These are phyloP conservation scores for Sinocyclocheilus anophthalmus DNA, from an alignment of 2,113 vertebrate species.

Conservation along the genomic window DNA sequence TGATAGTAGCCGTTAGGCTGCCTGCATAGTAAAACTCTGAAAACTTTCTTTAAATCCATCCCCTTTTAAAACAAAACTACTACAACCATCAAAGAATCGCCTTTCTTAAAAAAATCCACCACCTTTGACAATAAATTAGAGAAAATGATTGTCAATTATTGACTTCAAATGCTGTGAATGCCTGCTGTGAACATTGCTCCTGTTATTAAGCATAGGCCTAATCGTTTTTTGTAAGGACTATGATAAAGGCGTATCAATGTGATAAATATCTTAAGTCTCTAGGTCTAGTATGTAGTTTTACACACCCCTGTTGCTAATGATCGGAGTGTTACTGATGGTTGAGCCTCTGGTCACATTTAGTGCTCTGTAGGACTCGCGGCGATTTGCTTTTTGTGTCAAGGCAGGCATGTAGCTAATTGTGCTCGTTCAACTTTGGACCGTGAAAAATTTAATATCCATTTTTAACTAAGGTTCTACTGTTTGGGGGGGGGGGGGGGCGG, in stretches of 20 bases:
- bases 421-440: slow-evolving; percentile 23
- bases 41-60: background rate
- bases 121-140: background rate
- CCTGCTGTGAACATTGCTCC: background rate
- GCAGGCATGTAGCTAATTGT: slow-evolving; percentile 29
- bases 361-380: background rate
- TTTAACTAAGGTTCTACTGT: background rate
- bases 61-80: background rate
- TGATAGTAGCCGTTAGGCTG: background rate
- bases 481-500: background rate
- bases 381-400: background rate
- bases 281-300: background rate
- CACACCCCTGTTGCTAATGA: background rate
- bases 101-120: background rate
- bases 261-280: background rate
- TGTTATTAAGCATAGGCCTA: background rate
- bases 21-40: background rate
- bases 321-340: background rate
- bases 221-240: background rate
- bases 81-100: background rate
- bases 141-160: background rate
- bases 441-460: slow-evolving; percentile 23
- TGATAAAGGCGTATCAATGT: background rate
- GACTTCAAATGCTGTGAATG: background rate
- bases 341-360: slow-evolving; percentile 1